Conservation (phyloP, 2,797 vertebrate species). For the Spea hammondii region DNA sequence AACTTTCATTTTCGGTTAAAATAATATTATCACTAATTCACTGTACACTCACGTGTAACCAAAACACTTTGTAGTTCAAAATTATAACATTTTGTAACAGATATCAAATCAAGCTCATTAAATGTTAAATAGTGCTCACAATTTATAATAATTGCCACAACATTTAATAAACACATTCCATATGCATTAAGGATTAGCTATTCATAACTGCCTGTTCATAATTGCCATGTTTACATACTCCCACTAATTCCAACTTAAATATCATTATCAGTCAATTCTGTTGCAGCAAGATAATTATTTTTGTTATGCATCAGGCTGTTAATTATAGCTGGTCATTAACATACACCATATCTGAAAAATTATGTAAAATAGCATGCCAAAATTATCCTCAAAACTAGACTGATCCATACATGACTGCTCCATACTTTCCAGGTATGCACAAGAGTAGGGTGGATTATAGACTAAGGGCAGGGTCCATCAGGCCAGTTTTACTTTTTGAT, state of each 20-base stretch:
- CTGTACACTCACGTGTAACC: no score
- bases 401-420: no score
- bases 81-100: not conserved
- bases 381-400: no score
- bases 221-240: not conserved
- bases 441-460: no score
- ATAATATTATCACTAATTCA: no score
- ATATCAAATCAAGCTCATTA: not conserved
- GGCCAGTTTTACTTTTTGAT: no score
- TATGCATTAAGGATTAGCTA: not conserved
- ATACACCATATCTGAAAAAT: no score
- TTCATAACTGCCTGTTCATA: not conserved
- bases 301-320: not conserved
- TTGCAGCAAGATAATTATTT: not conserved
- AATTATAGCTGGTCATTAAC: not conserved
- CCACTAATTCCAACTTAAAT: not conserved
- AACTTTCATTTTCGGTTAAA: no score
- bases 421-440: no score
- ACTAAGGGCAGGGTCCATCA: no score
- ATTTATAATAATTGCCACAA: not conserved
- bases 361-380: no score
- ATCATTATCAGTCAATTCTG: not conserved
- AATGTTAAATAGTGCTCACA: not conserved
- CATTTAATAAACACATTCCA: not conserved
- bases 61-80: no score